These are phyloP conservation scores for Athripsodes cinereus DNA, from an alignment of 2,888 invertebrate genomes.

Conservation along the genomic window DNA sequence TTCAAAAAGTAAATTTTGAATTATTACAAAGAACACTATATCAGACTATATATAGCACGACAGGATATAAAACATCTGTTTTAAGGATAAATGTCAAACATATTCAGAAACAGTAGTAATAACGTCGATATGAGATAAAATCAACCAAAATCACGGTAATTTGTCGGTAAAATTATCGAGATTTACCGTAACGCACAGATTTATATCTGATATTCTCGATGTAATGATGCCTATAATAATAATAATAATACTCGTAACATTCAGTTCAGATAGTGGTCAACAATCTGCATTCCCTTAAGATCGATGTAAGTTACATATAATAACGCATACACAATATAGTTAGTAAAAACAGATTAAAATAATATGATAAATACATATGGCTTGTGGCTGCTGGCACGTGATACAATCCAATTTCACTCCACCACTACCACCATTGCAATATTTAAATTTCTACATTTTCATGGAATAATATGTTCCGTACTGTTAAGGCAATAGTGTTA, in stretches of 20 bases:
- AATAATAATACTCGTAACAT: not conserved
- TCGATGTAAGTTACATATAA: too few relatives aligned
- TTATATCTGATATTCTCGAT: not conserved
- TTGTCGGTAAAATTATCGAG: constrained; percentile 9
- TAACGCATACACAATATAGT: too few relatives aligned
- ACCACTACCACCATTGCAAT: not conserved
- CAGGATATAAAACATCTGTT: too few relatives aligned
- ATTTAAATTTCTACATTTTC: not conserved
- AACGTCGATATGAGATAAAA: too few relatives aligned
- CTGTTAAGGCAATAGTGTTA: too few relatives aligned
- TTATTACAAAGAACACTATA: too few relatives aligned
- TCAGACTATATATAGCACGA: too few relatives aligned
- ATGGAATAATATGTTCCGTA: not conserved
- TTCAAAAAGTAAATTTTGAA: too few relatives aligned
- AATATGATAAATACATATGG: not conserved
- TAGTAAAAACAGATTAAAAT: too few relatives aligned
- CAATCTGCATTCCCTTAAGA: not conserved
- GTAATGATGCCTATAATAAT: not conserved
- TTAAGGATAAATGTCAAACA: too few relatives aligned
- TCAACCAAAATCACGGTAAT: not conserved
- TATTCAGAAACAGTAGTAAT: too few relatives aligned
- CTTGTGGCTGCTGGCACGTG: constrained; percentile 3
- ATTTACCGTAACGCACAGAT: constrained; percentile 14
- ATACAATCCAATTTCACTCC: not conserved
- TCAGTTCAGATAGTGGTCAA: not conserved